Evolutionary conservation across 2,888 invertebrate species (phyloP).

Genomic region (Monochamus alternatus): DNA sequence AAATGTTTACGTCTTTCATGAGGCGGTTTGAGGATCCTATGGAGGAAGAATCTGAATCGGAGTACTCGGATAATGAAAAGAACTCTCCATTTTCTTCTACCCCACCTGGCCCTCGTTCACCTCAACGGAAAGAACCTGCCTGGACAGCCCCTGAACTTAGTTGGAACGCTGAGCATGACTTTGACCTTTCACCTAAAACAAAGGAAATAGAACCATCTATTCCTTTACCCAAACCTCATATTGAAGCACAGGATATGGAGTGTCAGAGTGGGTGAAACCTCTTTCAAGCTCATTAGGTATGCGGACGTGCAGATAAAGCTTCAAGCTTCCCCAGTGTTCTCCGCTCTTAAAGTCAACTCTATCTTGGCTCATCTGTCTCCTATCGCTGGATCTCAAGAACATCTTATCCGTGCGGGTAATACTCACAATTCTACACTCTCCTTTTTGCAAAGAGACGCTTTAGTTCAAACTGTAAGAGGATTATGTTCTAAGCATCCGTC

Average conservation of each 20-base stretch:
- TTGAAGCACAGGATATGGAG: constrained; percentile 38
- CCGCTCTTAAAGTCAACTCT: too few species aligned
- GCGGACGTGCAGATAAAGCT: constrained; percentile 38
- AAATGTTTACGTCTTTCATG: background rate
- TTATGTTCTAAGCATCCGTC: too few species aligned
- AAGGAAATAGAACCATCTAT: constrained; percentile 25
- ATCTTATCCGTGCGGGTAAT: too few species aligned
- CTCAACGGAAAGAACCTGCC: background rate
- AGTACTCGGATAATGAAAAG: background rate
- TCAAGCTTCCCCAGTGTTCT: constrained; percentile 22
- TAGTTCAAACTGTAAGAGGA: too few species aligned
- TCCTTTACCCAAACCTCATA: constrained; percentile 35
- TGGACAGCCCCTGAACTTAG: background rate
- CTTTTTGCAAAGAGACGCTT: too few species aligned
- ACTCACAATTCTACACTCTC: too few species aligned
- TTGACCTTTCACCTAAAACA: constrained; percentile 35
- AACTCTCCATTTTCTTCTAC: background rate
- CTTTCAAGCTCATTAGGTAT: constrained; percentile 35
- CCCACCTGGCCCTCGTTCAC: background rate
- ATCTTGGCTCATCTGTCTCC: too few species aligned
- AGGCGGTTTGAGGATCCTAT: background rate
- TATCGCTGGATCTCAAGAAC: too few species aligned
- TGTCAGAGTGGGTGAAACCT: constrained; percentile 32
- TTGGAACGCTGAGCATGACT: constrained; percentile 24
- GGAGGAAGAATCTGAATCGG: background rate